Percentiles rank a stretch among this genome's conserved stretches.
Conservation (phyloP, 1,140 invertebrate genomes). For the Atta cephalotes region DNA sequence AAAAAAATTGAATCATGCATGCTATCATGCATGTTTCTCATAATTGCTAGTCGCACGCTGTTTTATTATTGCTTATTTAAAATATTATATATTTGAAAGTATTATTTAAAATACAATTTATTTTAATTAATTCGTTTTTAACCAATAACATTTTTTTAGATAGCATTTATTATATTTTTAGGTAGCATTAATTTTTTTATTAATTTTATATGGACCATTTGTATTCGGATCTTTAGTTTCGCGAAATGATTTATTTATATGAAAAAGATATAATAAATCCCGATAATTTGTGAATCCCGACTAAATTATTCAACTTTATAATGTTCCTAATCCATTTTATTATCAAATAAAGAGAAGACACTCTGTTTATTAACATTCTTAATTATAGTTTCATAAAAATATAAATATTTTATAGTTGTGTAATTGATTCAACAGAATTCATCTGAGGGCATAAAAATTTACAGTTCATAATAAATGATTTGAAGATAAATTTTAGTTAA, state of each 20-base stretch:
- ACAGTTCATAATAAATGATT: too few relatives aligned
- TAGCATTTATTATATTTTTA: neutral
- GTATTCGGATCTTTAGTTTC: neutral
- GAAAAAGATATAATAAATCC: neutral
- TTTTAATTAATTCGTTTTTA: neutral
- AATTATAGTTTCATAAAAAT: too few relatives aligned
- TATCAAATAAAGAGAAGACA: too few relatives aligned
- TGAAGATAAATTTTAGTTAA: too few relatives aligned
- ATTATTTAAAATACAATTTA: neutral
- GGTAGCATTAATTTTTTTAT: neutral
- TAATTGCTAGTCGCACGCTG: neutral
- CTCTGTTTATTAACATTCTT: too few relatives aligned
- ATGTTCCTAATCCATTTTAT: too few relatives aligned
- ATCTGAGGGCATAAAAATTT: too few relatives aligned
- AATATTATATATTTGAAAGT: too few relatives aligned
- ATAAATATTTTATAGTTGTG: too few relatives aligned
- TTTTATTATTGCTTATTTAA: too few relatives aligned
- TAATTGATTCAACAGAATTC: too few relatives aligned
- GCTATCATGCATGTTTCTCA: neutral
- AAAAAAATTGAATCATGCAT: slow-evolving; percentile 11
- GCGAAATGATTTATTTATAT: neutral
- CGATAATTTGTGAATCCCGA: neutral
- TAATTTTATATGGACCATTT: too few relatives aligned
- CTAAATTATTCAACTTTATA: neutral
- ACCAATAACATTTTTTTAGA: neutral